These are phyloP conservation scores for Brachionus manjavacas DNA, from an alignment of 1,140 invertebrate genomes.

Conservation along the genomic window DNA sequence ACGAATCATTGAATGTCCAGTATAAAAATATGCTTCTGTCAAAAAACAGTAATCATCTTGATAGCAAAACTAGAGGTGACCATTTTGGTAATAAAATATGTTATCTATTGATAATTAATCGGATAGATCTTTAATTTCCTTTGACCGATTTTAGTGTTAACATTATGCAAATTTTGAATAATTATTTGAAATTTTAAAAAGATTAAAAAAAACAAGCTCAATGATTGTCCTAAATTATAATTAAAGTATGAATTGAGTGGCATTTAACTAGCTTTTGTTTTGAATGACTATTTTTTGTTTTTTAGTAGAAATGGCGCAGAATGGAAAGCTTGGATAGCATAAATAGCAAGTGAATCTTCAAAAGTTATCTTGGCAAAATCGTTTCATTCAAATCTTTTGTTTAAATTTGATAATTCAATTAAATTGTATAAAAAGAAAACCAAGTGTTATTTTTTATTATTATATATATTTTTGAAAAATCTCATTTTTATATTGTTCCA, in stretches of 20 bases:
- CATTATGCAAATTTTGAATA: background rate
- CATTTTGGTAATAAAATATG: too few species aligned
- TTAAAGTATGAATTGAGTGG: background rate
- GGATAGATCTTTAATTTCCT: too few species aligned
- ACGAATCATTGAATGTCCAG: too few species aligned
- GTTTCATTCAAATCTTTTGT: background rate
- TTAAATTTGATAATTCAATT: slow-evolving; percentile 1
- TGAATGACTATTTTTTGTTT: background rate
- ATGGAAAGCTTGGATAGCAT: background rate
- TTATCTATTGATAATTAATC: too few species aligned
- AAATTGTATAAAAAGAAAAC: background rate
- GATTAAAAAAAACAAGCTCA: slow-evolving; percentile 66
- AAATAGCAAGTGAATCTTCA: background rate
- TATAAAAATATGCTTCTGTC: too few species aligned
- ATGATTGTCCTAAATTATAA: slow-evolving; percentile 62
- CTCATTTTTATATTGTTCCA: background rate
- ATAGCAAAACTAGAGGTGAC: too few species aligned
- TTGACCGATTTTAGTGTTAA: too few species aligned
- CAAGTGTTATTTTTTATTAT: background rate
- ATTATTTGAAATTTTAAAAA: slow-evolving; percentile 51
- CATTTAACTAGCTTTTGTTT: background rate
- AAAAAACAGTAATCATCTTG: too few species aligned
- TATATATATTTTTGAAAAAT: background rate
- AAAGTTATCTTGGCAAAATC: background rate
- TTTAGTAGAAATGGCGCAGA: background rate